A percentile compares a stretch with the other conserved stretches of the same genome.
phyloP scores from a whole-genome alignment of 2,113 vertebrate species.

The Podarcis muralis region DNA sequence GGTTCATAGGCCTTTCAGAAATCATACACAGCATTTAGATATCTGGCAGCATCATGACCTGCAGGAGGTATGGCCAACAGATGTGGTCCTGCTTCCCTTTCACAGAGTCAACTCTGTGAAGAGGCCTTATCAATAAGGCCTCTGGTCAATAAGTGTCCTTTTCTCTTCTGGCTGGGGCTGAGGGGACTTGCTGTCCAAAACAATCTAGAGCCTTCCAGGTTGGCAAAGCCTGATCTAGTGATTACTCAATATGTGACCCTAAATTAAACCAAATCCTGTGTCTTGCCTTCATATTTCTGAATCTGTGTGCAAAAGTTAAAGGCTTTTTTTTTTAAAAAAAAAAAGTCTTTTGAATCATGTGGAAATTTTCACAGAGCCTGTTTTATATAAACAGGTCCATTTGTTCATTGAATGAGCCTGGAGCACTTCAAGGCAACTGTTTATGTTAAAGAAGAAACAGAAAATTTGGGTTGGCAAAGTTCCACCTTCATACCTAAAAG shows the following conservation, averaged over 20 bases:
- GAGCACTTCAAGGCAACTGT: constrained; percentile 71
- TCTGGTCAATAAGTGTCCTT: too few species aligned
- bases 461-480: constrained; percentile 66
- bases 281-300: neutral
- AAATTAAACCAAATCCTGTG: neutral
- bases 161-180: too few species aligned
- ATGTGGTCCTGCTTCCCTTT: too few species aligned
- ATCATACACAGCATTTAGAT: too few species aligned
- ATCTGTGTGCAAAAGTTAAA: constrained; percentile 27
- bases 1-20: too few species aligned
- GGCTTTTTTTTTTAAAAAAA: neutral
- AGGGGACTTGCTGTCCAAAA: too few species aligned
- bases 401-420: constrained; percentile 71
- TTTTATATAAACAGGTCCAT: constrained; percentile 69
- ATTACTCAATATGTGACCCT: neutral
- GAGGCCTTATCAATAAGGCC: too few species aligned
- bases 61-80: too few species aligned
- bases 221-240: neutral
- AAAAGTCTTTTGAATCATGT: constrained; percentile 38
- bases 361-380: constrained; percentile 60
- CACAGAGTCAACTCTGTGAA: too few species aligned
- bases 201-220: too few species aligned
- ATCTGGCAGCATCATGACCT: too few species aligned
- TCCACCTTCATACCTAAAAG: constrained; percentile 63
- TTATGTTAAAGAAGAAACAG: constrained; percentile 70